Conservation (phyloP, 1,140 invertebrate genomes). For the Bactericera cockerelli region DNA sequence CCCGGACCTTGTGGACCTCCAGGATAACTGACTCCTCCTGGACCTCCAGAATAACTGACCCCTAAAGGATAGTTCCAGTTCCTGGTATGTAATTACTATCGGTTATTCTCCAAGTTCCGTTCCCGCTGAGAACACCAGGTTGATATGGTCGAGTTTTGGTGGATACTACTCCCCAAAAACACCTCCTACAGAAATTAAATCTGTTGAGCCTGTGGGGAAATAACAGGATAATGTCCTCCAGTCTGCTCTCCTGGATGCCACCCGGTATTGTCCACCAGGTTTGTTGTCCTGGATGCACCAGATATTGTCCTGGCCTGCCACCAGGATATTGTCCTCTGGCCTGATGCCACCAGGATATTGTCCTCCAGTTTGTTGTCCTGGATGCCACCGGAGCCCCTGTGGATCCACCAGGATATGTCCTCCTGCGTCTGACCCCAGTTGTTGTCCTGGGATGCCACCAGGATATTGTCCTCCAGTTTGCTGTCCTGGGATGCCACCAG, state of each 20-base stretch:
- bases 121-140: not conserved
- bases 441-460: conserved; percentile 6
- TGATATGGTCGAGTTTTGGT: not conserved
- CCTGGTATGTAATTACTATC: not conserved
- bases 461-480: not conserved
- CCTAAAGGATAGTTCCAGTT: not conserved
- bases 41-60: not conserved
- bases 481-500: conserved; percentile 4
- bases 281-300: conserved; percentile 11
- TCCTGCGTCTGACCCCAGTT: conserved; percentile 11
- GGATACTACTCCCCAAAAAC: conserved; percentile 1
- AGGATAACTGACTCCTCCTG: conserved; percentile 12
- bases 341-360: not conserved
- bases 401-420: not conserved
- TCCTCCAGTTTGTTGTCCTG: not conserved
- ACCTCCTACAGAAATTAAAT: not conserved
- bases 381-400: not conserved
- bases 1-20: conserved; percentile 17
- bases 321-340: no score
- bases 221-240: not conserved
- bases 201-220: not conserved
- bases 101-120: not conserved
- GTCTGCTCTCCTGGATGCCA: not conserved
- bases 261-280: not conserved
- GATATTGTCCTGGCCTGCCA: no score